Conservation (phyloP, 53 echinoderm and acorn worm species). For the Pentamera pediparva region DNA sequence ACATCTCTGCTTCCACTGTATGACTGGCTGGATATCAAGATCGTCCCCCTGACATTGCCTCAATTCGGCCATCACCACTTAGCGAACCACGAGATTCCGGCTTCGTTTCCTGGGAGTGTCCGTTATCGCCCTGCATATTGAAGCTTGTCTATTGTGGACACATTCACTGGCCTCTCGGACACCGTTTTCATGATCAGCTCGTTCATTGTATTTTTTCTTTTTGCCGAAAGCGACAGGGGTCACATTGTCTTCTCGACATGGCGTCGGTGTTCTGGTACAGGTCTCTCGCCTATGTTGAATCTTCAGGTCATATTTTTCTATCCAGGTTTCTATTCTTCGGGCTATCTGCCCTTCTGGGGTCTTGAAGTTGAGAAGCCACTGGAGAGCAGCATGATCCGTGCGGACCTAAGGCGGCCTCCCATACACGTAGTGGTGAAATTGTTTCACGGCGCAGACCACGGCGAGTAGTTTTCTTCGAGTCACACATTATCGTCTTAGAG, state of each 20-base stretch:
- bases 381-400: conserved; percentile 42
- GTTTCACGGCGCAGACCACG: conserved; percentile 32
- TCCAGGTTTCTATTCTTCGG: conserved; percentile 5
- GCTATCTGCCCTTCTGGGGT: conserved; percentile 10
- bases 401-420: conserved; percentile 30
- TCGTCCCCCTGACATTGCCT: background rate
- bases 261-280: conserved; percentile 10
- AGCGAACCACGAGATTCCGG: too few species aligned
- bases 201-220: too few species aligned
- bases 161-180: too few species aligned
- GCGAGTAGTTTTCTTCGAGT: conserved; percentile 43
- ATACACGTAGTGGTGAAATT: conserved; percentile 51
- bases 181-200: too few species aligned
- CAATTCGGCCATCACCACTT: background rate
- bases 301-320: conserved; percentile 4
- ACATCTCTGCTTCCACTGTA: background rate
- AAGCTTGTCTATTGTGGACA: too few species aligned
- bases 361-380: conserved; percentile 36
- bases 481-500: conserved; percentile 37
- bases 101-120: too few species aligned
- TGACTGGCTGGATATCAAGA: background rate
- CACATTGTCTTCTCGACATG: conserved; percentile 6
- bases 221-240: background rate
- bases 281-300: conserved; percentile 19
- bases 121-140: too few species aligned